Evolutionary conservation across 2,888 invertebrate genomes (phyloP).

Genomic region (Tinea semifulvella): DNA sequence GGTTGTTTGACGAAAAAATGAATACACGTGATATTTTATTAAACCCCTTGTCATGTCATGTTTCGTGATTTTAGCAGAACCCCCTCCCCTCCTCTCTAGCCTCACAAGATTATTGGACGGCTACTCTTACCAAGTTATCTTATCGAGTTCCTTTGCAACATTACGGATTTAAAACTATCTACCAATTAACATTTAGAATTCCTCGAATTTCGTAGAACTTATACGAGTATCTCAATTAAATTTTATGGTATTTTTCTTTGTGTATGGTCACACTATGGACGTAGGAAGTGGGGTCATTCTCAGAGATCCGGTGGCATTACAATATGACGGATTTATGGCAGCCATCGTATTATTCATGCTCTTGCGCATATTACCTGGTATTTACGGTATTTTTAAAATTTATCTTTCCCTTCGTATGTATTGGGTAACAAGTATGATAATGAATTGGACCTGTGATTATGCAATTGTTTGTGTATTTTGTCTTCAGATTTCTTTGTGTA

Average conservation of each 20-base stretch:
- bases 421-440: not conserved
- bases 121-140: no score
- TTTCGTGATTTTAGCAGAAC: no score
- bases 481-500: no score
- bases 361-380: slow-evolving; percentile 5
- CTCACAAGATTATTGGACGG: no score
- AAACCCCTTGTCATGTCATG: no score
- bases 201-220: not conserved
- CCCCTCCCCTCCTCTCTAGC: no score
- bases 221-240: not conserved
- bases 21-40: no score
- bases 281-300: slow-evolving; percentile 12
- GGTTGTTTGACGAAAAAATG: no score
- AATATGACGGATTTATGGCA: slow-evolving; percentile 10
- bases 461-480: no score
- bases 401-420: slow-evolving; percentile 1
- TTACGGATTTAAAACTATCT: not conserved
- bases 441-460: no score
- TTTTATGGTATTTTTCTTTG: not conserved
- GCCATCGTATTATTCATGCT: slow-evolving; percentile 9
- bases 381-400: slow-evolving; percentile 12
- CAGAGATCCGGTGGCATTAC: slow-evolving; percentile 12
- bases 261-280: not conserved
- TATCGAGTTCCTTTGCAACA: no score
- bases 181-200: not conserved